Evolutionary conservation across 2,888 invertebrate species (phyloP), one percentile per base, ranked within the genome.

Genomic region (Phragmatobia fuliginosa): DNA sequence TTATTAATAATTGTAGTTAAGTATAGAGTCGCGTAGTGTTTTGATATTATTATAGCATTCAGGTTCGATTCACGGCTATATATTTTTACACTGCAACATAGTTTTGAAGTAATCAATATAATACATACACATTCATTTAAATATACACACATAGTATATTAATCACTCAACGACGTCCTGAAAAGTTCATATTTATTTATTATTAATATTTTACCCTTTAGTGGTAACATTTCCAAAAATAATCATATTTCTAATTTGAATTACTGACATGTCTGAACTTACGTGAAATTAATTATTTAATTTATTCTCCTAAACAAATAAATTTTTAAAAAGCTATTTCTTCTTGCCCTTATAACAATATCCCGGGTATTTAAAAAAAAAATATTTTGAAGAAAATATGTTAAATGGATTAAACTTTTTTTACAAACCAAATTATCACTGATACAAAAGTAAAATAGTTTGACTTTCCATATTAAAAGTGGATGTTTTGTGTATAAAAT

Each of bases 11-110:
- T 66, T 16, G 74, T 82, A 82, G 74, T 69, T 80, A 78, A 78
- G 76, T 82, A 80, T 72, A 72, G 75, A 75, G 28, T 76, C 71
- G 81, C 81, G 79, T 82, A 82, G 83, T 81, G 81, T 82, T 82
- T 81, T 82, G 78, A 80, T 82, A 79, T 66, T 75, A 71, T 68
- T n/a, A 79, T 79, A 78, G 68, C 62, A 41, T 72, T 77, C 72
- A 62, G 63, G 64, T 73, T 76, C 75, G 66, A 73, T 64, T 72
- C 77, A 77, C 79, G 65, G 72, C 77, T 80, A 72, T 81, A 82
- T 81, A 81, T 82, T 81, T 81, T 82, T 82, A 80, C 81, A 81
- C 81, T 73, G 80, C 76, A 73, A 80, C 62, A 67, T 70, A 74
- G 68, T 71, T 59, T 74, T 32, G 61, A 71, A 68, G 59, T 61